Base-by-base conservation (phyloP, 1,140 invertebrate genomes). In the Cyclina sinensis region DNA sequence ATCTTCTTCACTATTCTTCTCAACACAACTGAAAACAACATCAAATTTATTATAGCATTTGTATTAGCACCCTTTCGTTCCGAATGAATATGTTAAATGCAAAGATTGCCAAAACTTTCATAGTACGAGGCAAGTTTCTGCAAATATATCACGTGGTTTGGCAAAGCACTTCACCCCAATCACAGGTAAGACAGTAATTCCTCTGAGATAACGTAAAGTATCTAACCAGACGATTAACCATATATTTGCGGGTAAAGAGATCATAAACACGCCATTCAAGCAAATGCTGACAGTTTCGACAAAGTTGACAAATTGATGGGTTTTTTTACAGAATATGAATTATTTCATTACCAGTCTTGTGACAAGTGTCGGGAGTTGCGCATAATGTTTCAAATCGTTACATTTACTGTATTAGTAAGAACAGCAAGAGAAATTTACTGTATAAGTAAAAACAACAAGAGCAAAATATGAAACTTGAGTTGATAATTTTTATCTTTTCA, bases 71-170 rank as follows among this genome's bases (percentile, higher is more conserved):
- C 18, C 18, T 11, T 48, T 18, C 46, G 46, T 11, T 48, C 18
- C 46, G 18, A 57, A 57, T 21, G n/a, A 16, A 37, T 37, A 14
- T 12, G 21, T 35, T 37, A 70, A 70, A 70, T 35, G 65, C 35
- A 70, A 70, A 70, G 18, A 70, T 70, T 70, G 65, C 65, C 65
- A 39, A 70, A 70, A 70, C n/a, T 30, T 70, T 70, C 65, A 16
- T 2, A 70, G 35, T 18, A 70, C 35, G 16, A 37, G 65, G 65
- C 32, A 70, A 14, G 65, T 70, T 30, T 2, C 21, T 37, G 14
- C 35, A n/a, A 16, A 2, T 9, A 5, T 37, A n/a, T 70, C 65
- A 70, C 65, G 65, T 70, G 65, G 35, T 70, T 16, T 39, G 65
- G 32, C 32, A 37, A 70, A 37, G n/a, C 27, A n/a, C 65, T 70